Conservation (phyloP, 2,888 invertebrate genomes). For the Protula sp. region DNA sequence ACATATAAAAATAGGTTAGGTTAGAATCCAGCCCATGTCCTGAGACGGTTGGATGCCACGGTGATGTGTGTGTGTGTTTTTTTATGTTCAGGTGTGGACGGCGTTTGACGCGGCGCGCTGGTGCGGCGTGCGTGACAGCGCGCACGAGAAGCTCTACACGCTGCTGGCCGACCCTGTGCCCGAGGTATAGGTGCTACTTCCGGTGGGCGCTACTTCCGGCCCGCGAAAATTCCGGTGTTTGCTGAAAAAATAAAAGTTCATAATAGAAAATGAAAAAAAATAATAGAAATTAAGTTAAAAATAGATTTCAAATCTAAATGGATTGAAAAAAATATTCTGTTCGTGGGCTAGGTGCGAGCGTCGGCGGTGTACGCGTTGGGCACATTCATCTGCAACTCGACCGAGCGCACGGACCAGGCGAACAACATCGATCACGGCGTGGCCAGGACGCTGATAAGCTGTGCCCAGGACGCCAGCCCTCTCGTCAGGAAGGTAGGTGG, state of each 20-base stretch:
- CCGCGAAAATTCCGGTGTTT: too few relatives aligned
- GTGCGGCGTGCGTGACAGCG: constrained; percentile 91
- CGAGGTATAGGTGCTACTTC: constrained; percentile 75
- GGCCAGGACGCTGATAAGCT: constrained; percentile 77
- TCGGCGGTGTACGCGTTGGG: constrained; percentile 92
- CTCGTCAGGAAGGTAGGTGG: constrained; percentile 71
- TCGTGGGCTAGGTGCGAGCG: constrained; percentile 82
- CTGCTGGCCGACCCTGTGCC: constrained; percentile 76
- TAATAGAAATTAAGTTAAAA: too few relatives aligned
- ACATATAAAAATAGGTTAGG: too few relatives aligned
- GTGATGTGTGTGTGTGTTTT: too few relatives aligned
- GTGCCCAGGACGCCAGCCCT: constrained; percentile 76
- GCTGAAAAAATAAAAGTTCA: too few relatives aligned
- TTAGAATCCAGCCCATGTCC: too few relatives aligned
- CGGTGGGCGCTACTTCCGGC: too few relatives aligned
- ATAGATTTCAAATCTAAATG: too few relatives aligned
- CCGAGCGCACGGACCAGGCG: constrained; percentile 81
- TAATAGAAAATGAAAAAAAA: too few relatives aligned
- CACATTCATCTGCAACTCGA: constrained; percentile 76
- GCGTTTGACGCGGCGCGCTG: constrained; percentile 60
- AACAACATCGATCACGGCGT: constrained; percentile 90
- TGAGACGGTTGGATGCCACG: too few relatives aligned
- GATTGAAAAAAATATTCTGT: too few relatives aligned
- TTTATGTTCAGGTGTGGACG: constrained; percentile 53
- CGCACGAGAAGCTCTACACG: constrained; percentile 88